phyloP scores from a whole-genome alignment of 2,113 vertebrate species.

The Zosterops borbonicus region DNA sequence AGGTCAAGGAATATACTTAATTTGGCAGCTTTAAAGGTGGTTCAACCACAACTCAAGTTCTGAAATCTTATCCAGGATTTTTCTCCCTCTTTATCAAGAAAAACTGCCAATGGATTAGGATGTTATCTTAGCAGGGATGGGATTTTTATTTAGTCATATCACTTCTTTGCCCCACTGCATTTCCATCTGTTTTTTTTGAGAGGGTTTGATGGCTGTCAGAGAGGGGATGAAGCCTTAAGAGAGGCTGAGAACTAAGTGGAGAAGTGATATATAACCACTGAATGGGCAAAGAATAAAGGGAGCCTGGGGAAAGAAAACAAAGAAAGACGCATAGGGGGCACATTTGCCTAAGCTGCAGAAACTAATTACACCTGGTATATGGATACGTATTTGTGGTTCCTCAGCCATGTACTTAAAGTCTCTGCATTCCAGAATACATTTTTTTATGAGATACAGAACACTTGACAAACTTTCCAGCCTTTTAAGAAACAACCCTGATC shows the following conservation, averaged over 20 bases:
- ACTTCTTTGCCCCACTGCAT: background rate
- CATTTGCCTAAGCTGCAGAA: background rate
- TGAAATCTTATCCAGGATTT: background rate
- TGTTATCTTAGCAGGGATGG: background rate
- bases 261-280: background rate
- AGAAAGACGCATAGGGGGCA: background rate
- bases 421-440: background rate
- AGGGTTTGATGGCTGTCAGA: background rate
- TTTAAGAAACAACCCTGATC: background rate
- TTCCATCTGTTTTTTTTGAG: background rate
- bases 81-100: background rate
- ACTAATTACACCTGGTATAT: background rate
- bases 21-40: background rate
- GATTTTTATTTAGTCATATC: background rate
- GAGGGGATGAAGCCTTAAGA: background rate
- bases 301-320: background rate
- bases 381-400: background rate
- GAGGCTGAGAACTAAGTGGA: background rate
- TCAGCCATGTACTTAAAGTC: background rate
- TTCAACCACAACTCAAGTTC: background rate
- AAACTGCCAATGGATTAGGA: background rate
- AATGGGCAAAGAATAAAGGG: background rate
- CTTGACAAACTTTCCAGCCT: background rate
- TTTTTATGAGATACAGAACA: background rate
- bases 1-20: background rate